phyloP scores from a whole-genome alignment of 2,888 invertebrate species.

The Cephus rjabovi region DNA sequence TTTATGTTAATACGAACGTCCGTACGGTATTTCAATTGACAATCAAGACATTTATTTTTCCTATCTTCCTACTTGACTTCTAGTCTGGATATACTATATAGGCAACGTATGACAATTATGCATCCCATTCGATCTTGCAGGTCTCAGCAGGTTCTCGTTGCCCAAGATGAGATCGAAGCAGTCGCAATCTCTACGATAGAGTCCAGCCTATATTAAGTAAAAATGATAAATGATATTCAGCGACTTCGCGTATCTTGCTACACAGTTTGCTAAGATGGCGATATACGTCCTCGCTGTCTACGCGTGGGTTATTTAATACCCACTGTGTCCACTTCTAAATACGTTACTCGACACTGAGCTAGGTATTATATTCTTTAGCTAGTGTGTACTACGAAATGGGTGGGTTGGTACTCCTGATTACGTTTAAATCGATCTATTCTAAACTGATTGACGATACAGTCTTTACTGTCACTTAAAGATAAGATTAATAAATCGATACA shows the following conservation, averaged over 20 bases:
- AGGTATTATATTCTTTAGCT: conserved; percentile 12
- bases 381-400: neutral
- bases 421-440: neutral
- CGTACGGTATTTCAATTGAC: conserved; percentile 1
- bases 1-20: neutral
- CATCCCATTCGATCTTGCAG: neutral
- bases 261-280: neutral
- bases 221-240: neutral
- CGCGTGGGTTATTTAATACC: conserved; percentile 21
- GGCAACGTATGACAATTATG: neutral
- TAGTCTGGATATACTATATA: neutral
- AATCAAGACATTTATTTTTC: neutral
- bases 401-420: neutral
- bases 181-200: neutral
- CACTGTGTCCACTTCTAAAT: conserved; percentile 19
- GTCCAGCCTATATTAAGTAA: neutral
- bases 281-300: neutral
- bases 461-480: neutral
- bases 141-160: neutral
- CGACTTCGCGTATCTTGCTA: neutral
- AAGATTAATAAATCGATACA: neutral
- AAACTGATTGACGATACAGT: neutral
- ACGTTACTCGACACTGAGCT: conserved; percentile 20
- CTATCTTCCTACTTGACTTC: neutral
- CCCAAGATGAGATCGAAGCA: neutral